Conservation (phyloP, 2,113 vertebrate genomes). For the Indicator maculatus region DNA sequence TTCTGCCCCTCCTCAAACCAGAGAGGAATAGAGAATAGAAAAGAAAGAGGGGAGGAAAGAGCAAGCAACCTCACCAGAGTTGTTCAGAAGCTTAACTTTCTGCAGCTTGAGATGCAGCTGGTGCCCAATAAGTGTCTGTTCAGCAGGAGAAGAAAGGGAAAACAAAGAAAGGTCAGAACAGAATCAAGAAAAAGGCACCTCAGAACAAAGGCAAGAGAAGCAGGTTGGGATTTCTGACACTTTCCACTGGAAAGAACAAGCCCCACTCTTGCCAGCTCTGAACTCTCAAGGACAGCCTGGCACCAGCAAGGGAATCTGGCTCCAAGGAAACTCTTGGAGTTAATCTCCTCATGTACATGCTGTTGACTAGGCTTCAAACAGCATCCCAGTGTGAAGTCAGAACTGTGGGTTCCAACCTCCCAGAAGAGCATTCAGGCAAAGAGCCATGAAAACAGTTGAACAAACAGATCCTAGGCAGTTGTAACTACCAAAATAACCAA, state of each 20-base stretch:
- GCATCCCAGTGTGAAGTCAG: neutral
- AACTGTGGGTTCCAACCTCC: neutral
- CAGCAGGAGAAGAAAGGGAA: neutral
- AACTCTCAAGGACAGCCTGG: neutral
- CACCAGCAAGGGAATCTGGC: neutral
- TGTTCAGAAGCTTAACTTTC: neutral
- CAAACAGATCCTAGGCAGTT: neutral
- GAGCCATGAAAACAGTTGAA: neutral
- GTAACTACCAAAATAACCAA: neutral
- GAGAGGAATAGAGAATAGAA: neutral
- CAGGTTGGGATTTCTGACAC: neutral
- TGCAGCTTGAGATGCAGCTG: neutral
- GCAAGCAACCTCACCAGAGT: neutral
- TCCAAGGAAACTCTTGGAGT: neutral
- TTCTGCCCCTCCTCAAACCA: neutral
- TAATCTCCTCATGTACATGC: neutral
- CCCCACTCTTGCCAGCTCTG: neutral
- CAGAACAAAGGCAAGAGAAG: neutral
- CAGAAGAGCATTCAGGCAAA: neutral
- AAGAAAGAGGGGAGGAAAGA: fast-evolving
- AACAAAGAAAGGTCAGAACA: neutral
- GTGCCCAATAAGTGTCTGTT: neutral
- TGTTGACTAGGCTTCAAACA: neutral
- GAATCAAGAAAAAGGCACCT: neutral
- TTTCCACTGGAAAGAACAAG: neutral